Percentiles rank a stretch among this genome's conserved stretches.
Conservation (phyloP, 2,888 invertebrate genomes). For the Lampropteryx suffumata region DNA sequence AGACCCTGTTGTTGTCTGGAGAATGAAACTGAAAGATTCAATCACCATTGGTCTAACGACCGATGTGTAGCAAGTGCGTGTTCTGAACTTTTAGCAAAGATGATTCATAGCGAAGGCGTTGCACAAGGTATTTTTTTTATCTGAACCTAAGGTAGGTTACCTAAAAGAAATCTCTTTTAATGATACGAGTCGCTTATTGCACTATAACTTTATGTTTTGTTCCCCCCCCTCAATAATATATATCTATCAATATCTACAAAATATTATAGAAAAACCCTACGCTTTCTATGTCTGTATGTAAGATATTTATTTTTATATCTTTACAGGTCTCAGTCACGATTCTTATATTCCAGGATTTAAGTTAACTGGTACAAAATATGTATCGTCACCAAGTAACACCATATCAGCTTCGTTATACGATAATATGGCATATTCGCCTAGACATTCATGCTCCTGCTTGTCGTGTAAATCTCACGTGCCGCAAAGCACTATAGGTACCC, state of each 20-base stretch:
- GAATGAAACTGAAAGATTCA: constrained; percentile 8
- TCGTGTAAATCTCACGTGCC: background rate
- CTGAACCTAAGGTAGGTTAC: too few species aligned
- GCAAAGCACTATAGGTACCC: background rate
- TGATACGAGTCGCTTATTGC: too few species aligned
- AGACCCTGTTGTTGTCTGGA: constrained; percentile 51
- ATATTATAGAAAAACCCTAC: too few species aligned
- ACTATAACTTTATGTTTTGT: too few species aligned
- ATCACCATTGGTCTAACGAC: constrained; percentile 7
- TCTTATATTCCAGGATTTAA: constrained; percentile 16
- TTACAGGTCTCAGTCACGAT: constrained; percentile 21
- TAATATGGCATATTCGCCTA: background rate
- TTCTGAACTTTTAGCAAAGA: constrained; percentile 45
- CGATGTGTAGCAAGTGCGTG: constrained; percentile 33
- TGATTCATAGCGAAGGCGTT: constrained; percentile 42
- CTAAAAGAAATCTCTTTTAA: too few species aligned
- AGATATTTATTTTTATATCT: background rate
- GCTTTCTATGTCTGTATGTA: too few species aligned
- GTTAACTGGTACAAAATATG: constrained; percentile 10
- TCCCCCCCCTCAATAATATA: too few species aligned
- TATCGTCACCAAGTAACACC: constrained; percentile 1
- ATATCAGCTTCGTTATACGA: constrained; percentile 11
- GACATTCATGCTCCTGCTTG: background rate
- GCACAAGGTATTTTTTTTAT: constrained; percentile 34
- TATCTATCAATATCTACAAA: too few species aligned